These are phyloP conservation scores for Bombycilla garrulus DNA, from an alignment of 2,113 vertebrate genomes.

Conservation along the genomic window DNA sequence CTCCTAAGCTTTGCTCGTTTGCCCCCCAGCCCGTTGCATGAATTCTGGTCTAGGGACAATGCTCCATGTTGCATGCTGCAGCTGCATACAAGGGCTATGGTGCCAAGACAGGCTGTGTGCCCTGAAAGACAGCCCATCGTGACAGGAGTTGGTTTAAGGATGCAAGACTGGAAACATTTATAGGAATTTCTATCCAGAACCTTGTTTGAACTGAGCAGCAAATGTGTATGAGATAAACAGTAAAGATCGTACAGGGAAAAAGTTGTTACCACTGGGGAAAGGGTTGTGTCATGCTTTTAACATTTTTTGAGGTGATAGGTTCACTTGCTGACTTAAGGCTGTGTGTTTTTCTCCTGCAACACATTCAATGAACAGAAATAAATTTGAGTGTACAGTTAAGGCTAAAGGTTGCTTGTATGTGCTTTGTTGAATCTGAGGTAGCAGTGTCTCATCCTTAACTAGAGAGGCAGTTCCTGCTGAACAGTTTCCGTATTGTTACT, in stretches of 20 bases:
- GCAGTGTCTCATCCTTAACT: neutral
- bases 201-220: neutral
- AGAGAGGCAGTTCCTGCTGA: neutral
- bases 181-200: neutral
- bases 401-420: neutral
- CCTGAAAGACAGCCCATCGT: neutral
- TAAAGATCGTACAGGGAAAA: accelerated
- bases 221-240: neutral
- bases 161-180: neutral
- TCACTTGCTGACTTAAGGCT: neutral
- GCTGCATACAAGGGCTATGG: neutral
- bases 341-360: neutral
- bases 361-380: neutral
- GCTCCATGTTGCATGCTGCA: neutral
- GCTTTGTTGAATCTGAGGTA: neutral
- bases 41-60: neutral
- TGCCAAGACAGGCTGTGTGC: neutral
- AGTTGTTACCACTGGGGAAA: neutral
- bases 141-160: neutral
- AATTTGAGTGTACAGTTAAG: neutral
- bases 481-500: neutral
- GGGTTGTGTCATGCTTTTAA: neutral
- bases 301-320: neutral
- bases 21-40: neutral
- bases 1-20: neutral